phyloP scores from a whole-genome alignment of 2,888 invertebrate species.

The Didymodactylos carnosus region DNA sequence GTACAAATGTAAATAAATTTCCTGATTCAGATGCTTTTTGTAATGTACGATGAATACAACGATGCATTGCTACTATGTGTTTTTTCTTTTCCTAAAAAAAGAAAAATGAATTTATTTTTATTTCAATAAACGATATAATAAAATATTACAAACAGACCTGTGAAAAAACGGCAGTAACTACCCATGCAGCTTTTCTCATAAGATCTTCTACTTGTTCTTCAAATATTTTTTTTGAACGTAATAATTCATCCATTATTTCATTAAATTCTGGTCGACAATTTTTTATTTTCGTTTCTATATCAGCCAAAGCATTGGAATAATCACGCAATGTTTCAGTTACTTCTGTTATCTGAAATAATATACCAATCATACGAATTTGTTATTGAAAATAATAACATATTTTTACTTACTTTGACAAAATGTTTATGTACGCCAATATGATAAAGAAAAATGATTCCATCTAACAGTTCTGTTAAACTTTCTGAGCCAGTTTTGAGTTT shows the following conservation, averaged over 20 bases:
- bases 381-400: neutral
- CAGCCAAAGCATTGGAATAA: constrained; percentile 44
- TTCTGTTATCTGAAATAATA: constrained; percentile 34
- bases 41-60: neutral
- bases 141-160: constrained; percentile 23
- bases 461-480: constrained; percentile 42
- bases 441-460: constrained; percentile 48
- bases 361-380: too few relatives aligned
- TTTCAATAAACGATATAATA: neutral
- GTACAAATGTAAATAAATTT: neutral
- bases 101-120: neutral
- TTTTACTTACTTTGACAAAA: constrained; percentile 23
- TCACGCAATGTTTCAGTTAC: constrained; percentile 48
- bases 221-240: constrained; percentile 44
- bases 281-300: constrained; percentile 37
- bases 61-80: neutral
- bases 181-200: constrained; percentile 50
- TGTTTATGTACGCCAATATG: constrained; percentile 50
- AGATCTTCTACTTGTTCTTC: constrained; percentile 42
- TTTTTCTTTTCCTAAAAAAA: neutral
- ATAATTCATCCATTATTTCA: constrained; percentile 40
- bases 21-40: neutral
- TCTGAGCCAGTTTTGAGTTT: constrained; percentile 5
- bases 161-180: constrained; percentile 48
- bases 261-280: constrained; percentile 17